These are phyloP conservation scores for Tamandua tetradactyla DNA, from an alignment of 2,797 vertebrate genomes.

Conservation along the genomic window DNA sequence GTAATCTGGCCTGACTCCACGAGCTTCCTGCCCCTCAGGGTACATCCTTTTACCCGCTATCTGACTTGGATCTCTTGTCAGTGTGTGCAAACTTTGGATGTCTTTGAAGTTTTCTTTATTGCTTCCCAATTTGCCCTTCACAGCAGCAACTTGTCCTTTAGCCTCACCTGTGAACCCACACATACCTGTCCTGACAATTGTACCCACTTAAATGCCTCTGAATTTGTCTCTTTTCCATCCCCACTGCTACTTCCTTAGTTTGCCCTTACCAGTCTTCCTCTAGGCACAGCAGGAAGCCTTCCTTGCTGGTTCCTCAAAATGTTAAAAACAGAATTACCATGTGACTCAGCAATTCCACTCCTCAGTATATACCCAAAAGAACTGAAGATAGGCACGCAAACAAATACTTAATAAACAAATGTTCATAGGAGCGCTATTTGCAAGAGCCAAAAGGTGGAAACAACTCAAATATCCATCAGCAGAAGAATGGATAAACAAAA, in stretches of 20 bases:
- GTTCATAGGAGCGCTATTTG: background rate
- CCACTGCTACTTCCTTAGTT: background rate
- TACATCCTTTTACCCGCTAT: no score
- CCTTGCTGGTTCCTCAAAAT: background rate
- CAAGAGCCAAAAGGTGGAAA: background rate
- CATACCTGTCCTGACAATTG: background rate
- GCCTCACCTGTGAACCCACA: background rate
- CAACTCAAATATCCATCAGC: background rate
- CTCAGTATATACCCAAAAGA: background rate
- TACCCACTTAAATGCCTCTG: no score
- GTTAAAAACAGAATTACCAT: background rate
- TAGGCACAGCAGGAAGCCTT: background rate
- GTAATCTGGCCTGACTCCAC: background rate
- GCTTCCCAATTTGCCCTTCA: background rate
- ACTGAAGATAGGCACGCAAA: background rate
- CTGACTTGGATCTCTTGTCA: background rate
- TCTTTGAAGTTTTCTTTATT: background rate
- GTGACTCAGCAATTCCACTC: background rate
- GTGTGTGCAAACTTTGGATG: rapidly evolving
- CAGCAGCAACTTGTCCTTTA: background rate
- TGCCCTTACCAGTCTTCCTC: background rate
- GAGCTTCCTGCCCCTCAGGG: background rate
- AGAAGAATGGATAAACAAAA: background rate
- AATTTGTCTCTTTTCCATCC: background rate
- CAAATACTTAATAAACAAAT: background rate